These are phyloP conservation scores for Cephalopholis sonnerati DNA, from an alignment of 2,113 vertebrate genomes.

Conservation along the genomic window DNA sequence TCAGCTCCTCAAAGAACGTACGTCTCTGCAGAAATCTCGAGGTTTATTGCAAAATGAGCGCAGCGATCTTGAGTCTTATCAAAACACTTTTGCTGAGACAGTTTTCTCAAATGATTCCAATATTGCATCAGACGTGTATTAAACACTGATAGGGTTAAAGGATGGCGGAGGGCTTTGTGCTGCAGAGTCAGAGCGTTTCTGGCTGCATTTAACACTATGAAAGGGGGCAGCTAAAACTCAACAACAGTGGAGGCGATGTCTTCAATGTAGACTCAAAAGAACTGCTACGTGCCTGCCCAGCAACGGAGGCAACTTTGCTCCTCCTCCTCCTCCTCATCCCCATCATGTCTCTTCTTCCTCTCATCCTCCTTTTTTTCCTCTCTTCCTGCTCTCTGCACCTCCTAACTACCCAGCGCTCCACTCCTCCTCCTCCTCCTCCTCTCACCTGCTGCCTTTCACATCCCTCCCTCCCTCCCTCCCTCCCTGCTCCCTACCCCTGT, in stretches of 20 bases:
- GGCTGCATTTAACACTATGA: constrained; percentile 2
- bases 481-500: neutral
- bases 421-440: constrained; percentile 27
- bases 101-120: neutral
- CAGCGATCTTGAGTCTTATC: too few relatives aligned
- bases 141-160: neutral
- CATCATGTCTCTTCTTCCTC: neutral
- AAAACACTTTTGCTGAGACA: neutral
- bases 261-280: constrained; percentile 4
- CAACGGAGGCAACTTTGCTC: constrained; percentile 15
- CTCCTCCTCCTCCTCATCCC: neutral
- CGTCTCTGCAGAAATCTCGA: neutral
- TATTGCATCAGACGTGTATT: neutral
- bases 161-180: neutral
- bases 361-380: neutral
- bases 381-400: constrained; percentile 15
- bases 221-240: constrained; percentile 9
- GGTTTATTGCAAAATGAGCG: neutral
- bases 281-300: constrained; percentile 43
- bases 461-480: constrained; percentile 3
- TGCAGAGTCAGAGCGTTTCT: neutral
- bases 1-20: too few relatives aligned
- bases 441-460: constrained; percentile 61
- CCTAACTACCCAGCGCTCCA: neutral
- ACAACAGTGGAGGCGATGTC: constrained; percentile 24